Evolutionary conservation across 2,113 vertebrate genomes (phyloP).

Genomic region (Haemorhous mexicanus): DNA sequence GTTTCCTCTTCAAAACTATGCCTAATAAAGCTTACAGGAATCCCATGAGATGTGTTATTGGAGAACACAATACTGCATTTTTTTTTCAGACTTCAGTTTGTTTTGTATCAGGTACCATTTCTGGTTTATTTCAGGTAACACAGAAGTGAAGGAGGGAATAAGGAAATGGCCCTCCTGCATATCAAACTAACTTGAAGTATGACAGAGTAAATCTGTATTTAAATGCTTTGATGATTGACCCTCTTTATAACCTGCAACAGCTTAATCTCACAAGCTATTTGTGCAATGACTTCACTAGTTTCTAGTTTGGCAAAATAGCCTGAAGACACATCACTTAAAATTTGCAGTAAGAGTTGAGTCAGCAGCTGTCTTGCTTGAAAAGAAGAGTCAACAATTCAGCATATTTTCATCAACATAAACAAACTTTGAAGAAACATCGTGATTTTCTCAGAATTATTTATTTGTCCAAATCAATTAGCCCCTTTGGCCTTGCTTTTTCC

Average conservation of each 20-base stretch:
- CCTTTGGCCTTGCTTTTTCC: background rate
- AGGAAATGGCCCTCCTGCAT: background rate
- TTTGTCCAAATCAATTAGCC: background rate
- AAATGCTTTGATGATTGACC: background rate
- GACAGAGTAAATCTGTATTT: background rate
- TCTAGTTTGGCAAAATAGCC: background rate
- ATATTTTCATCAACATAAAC: background rate
- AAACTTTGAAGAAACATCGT: background rate
- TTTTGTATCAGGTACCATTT: background rate
- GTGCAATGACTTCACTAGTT: background rate
- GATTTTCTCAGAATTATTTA: background rate
- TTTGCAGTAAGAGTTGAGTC: background rate
- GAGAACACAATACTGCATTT: background rate
- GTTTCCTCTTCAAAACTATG: background rate
- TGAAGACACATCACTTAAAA: background rate
- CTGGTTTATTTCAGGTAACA: background rate
- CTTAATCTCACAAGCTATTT: background rate
- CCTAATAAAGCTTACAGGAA: background rate
- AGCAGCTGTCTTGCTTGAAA: background rate
- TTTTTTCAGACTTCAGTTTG: background rate
- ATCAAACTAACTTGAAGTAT: background rate
- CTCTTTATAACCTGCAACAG: background rate
- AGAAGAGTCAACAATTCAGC: background rate
- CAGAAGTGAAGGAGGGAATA: background rate
- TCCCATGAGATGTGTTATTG: background rate